phyloP scores from a whole-genome alignment of 2,113 vertebrate genomes.

The Lota lota region DNA sequence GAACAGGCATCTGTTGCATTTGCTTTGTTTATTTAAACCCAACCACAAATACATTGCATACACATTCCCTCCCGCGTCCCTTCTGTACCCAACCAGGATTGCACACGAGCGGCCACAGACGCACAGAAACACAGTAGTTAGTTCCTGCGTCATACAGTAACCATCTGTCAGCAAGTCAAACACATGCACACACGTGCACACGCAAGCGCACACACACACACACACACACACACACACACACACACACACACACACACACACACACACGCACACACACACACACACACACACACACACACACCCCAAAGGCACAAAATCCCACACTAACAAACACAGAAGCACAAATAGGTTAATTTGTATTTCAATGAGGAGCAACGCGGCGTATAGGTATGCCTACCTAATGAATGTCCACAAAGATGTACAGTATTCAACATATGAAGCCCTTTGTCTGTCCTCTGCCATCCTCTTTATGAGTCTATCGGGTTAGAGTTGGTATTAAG shows the following conservation, averaged over 20 bases:
- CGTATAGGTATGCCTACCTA: slow-evolving; percentile 2
- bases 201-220: not conserved
- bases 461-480: slow-evolving; percentile 21
- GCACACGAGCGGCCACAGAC: slow-evolving; percentile 35
- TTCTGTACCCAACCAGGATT: slow-evolving; percentile 14
- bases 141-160: slow-evolving; percentile 64
- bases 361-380: too few species aligned
- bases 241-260: slow-evolving; percentile 3
- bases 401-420: slow-evolving; percentile 11
- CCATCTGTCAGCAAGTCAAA: slow-evolving; percentile 67
- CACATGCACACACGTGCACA: slow-evolving; percentile 20
- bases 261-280: too few species aligned
- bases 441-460: slow-evolving; percentile 8
- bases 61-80: too few species aligned
- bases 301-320: not conserved
- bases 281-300: too few species aligned
- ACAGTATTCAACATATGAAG: slow-evolving; percentile 18
- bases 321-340: too few species aligned
- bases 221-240: slow-evolving; percentile 16
- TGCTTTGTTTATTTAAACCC: too few species aligned
- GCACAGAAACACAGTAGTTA: slow-evolving; percentile 59
- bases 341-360: too few species aligned
- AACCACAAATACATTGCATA: too few species aligned
- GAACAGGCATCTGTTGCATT: too few species aligned
- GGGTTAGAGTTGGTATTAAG: slow-evolving; percentile 21